Evolutionary conservation across 2,113 vertebrate species (phyloP).

Genomic region (Leuciscus idus): DNA sequence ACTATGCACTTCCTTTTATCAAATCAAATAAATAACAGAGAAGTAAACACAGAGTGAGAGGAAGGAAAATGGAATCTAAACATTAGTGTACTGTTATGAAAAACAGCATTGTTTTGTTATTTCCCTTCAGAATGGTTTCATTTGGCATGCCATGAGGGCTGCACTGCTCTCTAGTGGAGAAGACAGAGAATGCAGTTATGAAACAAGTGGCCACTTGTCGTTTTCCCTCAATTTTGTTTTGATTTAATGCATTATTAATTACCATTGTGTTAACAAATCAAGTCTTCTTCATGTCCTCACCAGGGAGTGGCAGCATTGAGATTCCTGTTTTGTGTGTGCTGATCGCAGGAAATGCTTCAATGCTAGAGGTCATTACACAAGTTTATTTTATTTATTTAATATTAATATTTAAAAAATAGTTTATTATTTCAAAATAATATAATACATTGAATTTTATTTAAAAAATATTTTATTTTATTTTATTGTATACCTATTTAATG

Average conservation of each 20-base stretch:
- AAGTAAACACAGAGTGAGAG: neutral
- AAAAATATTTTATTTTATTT: neutral
- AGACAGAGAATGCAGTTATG: neutral
- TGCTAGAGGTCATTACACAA: conserved; percentile 77
- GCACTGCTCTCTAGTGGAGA: neutral
- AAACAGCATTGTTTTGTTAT: neutral
- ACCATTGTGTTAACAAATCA: neutral
- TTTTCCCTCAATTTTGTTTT: neutral
- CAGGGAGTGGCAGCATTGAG: conserved; percentile 85
- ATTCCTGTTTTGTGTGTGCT: conserved; percentile 87
- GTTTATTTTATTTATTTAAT: neutral
- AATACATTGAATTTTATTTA: neutral
- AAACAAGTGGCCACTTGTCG: neutral
- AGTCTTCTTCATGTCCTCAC: neutral
- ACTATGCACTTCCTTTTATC: conserved; percentile 28
- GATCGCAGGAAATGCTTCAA: conserved; percentile 77
- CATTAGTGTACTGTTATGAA: neutral
- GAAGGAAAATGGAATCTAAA: neutral
- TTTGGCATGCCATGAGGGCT: neutral
- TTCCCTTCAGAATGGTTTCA: neutral
- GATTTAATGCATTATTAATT: neutral
- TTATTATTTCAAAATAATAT: neutral
- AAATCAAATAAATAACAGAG: neutral
- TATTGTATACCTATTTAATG: neutral
- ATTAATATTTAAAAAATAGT: neutral